These are phyloP conservation scores for Sebastiscus albofasciatus DNA, from an alignment of 2,797 vertebrate genomes.

Conservation along the genomic window DNA sequence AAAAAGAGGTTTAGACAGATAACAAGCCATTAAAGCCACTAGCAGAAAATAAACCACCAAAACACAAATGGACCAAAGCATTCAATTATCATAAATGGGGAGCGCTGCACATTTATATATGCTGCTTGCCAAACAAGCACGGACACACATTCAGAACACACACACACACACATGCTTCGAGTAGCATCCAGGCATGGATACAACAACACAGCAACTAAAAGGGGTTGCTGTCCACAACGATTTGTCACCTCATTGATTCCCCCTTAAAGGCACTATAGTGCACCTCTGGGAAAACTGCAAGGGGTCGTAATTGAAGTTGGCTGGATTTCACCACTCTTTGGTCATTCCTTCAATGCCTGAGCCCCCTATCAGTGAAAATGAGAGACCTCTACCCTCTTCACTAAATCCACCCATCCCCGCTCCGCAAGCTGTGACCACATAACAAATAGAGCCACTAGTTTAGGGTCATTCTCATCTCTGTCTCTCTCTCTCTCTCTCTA, in stretches of 20 bases:
- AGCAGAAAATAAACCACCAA: conserved; percentile 70
- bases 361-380: conserved; percentile 73
- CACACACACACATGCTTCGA: conserved; percentile 25
- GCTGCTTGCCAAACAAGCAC: conserved; percentile 34
- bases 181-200: conserved; percentile 50
- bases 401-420: conserved; percentile 50
- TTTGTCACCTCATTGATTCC: conserved; percentile 84
- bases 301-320: conserved; percentile 78
- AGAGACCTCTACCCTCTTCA: conserved; percentile 70
- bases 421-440: conserved; percentile 48
- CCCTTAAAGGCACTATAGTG: conserved; percentile 75
- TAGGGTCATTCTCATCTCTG: conserved; percentile 70
- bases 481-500: neutral
- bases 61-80: conserved; percentile 75
- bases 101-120: conserved; percentile 51
- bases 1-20: conserved; percentile 74
- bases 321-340: conserved; percentile 73
- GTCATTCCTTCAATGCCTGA: conserved; percentile 70
- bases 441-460: conserved; percentile 69
- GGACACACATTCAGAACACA: conserved; percentile 12
- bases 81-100: conserved; percentile 73
- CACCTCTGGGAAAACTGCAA: conserved; percentile 77
- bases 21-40: conserved; percentile 74
- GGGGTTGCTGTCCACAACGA: conserved; percentile 78
- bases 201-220: conserved; percentile 75